Conservation (phyloP, 2,113 vertebrate species). For the Rhabdomys dilectus region DNA sequence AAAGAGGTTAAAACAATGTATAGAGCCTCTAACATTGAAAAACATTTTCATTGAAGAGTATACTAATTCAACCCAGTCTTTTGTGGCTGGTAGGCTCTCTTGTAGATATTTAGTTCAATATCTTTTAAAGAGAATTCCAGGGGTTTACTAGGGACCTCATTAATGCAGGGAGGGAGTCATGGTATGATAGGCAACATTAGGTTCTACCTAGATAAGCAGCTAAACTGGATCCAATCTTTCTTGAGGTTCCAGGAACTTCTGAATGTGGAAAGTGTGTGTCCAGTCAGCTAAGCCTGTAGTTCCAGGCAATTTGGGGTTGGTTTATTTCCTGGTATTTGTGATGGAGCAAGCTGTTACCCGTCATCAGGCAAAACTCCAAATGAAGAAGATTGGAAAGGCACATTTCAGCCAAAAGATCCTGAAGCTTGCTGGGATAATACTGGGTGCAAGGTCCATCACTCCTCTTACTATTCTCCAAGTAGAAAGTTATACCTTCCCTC, state of each 20-base stretch:
- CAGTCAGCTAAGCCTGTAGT: not conserved
- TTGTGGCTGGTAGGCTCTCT: not conserved
- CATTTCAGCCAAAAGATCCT: not conserved
- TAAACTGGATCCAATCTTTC: not conserved
- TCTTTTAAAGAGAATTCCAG: not conserved
- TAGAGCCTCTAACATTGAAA: slow-evolving; percentile 6
- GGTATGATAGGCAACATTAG: not conserved
- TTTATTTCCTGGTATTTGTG: not conserved
- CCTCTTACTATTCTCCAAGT: slow-evolving; percentile 5
- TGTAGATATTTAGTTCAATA: not conserved
- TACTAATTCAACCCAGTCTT: not conserved
- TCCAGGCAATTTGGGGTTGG: not conserved
- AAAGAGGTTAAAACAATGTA: not conserved
- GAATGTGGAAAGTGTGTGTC: not conserved
- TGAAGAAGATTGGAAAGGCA: not conserved
- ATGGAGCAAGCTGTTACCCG: not conserved
- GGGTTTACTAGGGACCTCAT: not conserved
- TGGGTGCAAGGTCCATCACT: not conserved
- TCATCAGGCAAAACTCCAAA: not conserved
- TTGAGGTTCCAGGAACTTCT: not conserved
- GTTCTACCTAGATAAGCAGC: not conserved
- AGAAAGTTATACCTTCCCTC: not conserved
- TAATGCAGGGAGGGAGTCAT: no score
- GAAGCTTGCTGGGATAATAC: slow-evolving; percentile 57
- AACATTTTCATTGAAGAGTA: slow-evolving; percentile 20